Evolutionary conservation across 2,797 vertebrate genomes (phyloP).

Genomic region (Sandelia bainsii): DNA sequence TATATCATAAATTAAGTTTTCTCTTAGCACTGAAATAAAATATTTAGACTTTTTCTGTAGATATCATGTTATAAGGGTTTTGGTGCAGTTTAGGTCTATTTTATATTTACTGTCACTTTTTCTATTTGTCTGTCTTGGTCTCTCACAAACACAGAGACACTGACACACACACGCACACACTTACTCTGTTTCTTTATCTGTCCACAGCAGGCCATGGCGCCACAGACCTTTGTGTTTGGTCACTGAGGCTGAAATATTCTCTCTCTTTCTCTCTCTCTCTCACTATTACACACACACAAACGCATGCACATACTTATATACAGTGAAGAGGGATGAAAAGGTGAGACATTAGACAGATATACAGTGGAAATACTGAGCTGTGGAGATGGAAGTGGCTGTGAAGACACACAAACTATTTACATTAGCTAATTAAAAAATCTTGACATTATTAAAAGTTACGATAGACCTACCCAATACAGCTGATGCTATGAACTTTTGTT

Average conservation of each 20-base stretch:
- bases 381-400: constrained; percentile 73
- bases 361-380: constrained; percentile 84
- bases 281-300: constrained; percentile 1
- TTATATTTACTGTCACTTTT: constrained; percentile 1
- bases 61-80: not conserved
- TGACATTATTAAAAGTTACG: too few species aligned
- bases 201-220: constrained; percentile 90
- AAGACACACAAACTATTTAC: too few species aligned
- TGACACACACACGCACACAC: constrained; percentile 6
- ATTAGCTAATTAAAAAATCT: too few species aligned
- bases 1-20: too few species aligned
- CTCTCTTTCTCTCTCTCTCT: constrained; percentile 14
- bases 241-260: constrained; percentile 90
- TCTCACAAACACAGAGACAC: constrained; percentile 11
- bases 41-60: not conserved
- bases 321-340: constrained; percentile 19
- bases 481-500: too few species aligned
- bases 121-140: not conserved
- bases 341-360: constrained; percentile 24
- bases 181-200: constrained; percentile 78
- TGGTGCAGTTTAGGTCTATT: constrained; percentile 9
- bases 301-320: too few species aligned
- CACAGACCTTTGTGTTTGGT: constrained; percentile 94
- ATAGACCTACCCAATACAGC: too few species aligned
- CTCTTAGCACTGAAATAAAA: not conserved